Evolutionary conservation across 2,888 invertebrate species (phyloP), one percentile per base, ranked within the genome.

Genomic region (Patella ulyssiponensis): DNA sequence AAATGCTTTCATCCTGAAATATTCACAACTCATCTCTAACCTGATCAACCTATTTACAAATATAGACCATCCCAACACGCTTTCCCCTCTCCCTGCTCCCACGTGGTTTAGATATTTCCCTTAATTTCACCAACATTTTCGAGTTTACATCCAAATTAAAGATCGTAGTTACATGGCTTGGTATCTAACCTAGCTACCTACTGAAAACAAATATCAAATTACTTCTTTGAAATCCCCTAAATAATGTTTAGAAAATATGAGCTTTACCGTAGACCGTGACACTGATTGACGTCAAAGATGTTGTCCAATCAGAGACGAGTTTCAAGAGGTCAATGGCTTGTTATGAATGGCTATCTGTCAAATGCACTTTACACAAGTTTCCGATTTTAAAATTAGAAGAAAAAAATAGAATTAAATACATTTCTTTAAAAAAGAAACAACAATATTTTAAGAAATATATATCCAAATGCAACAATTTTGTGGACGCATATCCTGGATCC

Each of bases 251-350:
- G 20, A 23, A 23, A 23, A 64, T 23, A 23, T 64, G 7, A 64
- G 64, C 64, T 64, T 64, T 64, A 64, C 64, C 23, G 64, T 64
- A 23, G 64, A 23, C 64, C 64, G 64, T 64, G 64, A 64, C 64
- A 64, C 64, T 58, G 20, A 64, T 64, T 64, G 64, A 64, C 64
- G 64, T 64, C 64, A 64, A 64, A 64, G 64, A 20, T 23, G 20
- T 64, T 20, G 23, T 20, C 64, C 64, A 64, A 64, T 64, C 64
- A 64, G 20, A 17, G 23, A 14, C 15, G 20, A 20, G 17, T 58
- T 20, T 23, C 64, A 64, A 23, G 11, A 64, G 64, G 64, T 64
- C 64, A 64, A 64, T 64, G 64, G 64, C 64, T 23, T 64, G 11
- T 64, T 14, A 64, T 64, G 64, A 64, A 64, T 64, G 64, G 64